These are phyloP conservation scores for Pempheris klunzingeri DNA, from an alignment of 2,797 vertebrate species.

Conservation along the genomic window DNA sequence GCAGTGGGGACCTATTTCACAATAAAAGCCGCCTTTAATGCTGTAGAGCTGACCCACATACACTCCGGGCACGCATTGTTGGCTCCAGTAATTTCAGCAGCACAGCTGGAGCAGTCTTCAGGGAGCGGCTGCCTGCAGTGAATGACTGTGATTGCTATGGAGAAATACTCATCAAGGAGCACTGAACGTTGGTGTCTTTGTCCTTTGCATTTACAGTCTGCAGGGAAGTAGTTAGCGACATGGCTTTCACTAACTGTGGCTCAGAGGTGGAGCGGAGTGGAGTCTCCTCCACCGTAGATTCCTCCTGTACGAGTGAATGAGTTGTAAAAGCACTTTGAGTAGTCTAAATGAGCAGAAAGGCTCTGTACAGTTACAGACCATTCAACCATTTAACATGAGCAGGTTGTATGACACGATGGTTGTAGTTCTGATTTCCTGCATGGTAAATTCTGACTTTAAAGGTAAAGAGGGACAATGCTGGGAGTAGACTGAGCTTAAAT, in stretches of 20 bases:
- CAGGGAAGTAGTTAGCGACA: background rate
- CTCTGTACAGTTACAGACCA: too few relatives aligned
- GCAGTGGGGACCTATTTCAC: slow-evolving; percentile 43
- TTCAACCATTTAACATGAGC: background rate
- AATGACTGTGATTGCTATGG: slow-evolving; percentile 6
- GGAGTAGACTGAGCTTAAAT: background rate
- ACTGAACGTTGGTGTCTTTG: background rate
- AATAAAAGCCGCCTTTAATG: slow-evolving; percentile 63
- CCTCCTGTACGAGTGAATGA: too few relatives aligned
- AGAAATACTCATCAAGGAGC: background rate
- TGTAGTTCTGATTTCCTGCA: background rate
- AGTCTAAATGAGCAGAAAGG: too few relatives aligned
- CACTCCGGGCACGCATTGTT: slow-evolving; percentile 20
- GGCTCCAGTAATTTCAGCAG: slow-evolving; percentile 29
- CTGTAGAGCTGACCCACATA: slow-evolving; percentile 69
- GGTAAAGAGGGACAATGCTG: background rate
- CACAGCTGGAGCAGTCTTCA: slow-evolving; percentile 36
- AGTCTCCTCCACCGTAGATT: too few relatives aligned
- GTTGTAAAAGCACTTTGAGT: too few relatives aligned
- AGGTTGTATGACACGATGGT: background rate
- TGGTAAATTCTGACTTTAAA: background rate
- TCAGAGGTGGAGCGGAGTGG: too few relatives aligned
- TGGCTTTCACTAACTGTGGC: too few relatives aligned
- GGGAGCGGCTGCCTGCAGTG: slow-evolving; percentile 2
- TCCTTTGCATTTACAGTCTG: background rate